Conservation (phyloP, 2,113 vertebrate species). For the Todiramphus chloris region DNA sequence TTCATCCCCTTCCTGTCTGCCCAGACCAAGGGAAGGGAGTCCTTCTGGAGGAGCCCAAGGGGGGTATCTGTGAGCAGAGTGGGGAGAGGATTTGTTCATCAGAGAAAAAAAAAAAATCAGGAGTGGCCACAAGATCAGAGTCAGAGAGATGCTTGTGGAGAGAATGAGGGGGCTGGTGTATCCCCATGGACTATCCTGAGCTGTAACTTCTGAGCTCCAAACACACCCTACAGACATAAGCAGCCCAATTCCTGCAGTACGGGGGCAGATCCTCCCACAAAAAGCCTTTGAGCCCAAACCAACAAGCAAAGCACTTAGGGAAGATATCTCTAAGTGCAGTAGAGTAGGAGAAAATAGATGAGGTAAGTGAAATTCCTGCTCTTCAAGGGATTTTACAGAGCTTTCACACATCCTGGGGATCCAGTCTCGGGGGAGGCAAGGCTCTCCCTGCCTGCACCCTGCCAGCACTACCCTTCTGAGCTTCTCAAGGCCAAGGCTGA, state of each 20-base stretch:
- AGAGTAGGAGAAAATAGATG: not conserved
- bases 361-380: not conserved
- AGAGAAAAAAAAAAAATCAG: not conserved
- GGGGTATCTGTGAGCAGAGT: not conserved
- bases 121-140: not conserved
- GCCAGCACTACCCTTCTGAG: not conserved
- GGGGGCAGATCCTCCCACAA: not conserved
- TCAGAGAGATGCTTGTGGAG: not conserved
- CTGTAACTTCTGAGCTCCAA: not conserved
- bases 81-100: not conserved
- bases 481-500: not conserved
- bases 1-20: not conserved
- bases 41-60: not conserved
- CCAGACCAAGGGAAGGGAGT: not conserved
- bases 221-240: not conserved
- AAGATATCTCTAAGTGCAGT: not conserved
- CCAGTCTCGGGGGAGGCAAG: not conserved
- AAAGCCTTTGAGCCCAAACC: not conserved
- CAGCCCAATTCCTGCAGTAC: not conserved
- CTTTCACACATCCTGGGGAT: not conserved
- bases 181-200: not conserved
- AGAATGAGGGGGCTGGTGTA: accelerated
- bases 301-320: not conserved
- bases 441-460: not conserved
- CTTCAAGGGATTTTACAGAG: not conserved